phyloP scores from a whole-genome alignment of 2,113 vertebrate species.

The Dasypus novemcinctus region DNA sequence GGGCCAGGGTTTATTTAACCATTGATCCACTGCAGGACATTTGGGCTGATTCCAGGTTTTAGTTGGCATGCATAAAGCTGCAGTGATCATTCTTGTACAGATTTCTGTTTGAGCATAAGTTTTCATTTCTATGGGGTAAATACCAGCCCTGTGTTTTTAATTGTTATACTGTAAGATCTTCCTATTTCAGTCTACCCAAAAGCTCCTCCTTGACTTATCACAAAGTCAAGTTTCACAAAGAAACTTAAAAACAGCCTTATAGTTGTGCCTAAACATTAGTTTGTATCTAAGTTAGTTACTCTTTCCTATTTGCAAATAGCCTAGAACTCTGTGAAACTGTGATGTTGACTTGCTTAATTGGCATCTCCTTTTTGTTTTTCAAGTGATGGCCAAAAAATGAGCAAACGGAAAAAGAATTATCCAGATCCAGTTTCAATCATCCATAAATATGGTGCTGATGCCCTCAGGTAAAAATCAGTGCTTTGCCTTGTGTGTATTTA shows the following conservation, averaged over 20 bases:
- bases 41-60: not conserved
- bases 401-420: slow-evolving; percentile 99
- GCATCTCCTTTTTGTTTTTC: slow-evolving; percentile 66
- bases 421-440: slow-evolving; percentile 92
- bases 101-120: not conserved
- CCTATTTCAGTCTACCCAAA: not conserved
- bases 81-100: not conserved
- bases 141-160: not conserved
- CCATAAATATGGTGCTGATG: slow-evolving; percentile 93
- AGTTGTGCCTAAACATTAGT: not conserved
- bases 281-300: not conserved
- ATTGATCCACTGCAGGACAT: not conserved
- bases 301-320: not conserved
- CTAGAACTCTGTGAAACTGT: not conserved
- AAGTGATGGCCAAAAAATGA: slow-evolving; percentile 99
- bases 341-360: not conserved
- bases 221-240: not conserved
- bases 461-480: slow-evolving; percentile 88
- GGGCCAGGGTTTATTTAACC: not conserved
- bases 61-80: not conserved
- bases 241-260: not conserved
- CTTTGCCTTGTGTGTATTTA: not conserved
- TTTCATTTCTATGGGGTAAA: slow-evolving; percentile 21
- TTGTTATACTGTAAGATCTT: not conserved
- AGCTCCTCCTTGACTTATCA: not conserved